phyloP scores from a whole-genome alignment of 2,888 invertebrate genomes.

The Parnassius orleans region DNA sequence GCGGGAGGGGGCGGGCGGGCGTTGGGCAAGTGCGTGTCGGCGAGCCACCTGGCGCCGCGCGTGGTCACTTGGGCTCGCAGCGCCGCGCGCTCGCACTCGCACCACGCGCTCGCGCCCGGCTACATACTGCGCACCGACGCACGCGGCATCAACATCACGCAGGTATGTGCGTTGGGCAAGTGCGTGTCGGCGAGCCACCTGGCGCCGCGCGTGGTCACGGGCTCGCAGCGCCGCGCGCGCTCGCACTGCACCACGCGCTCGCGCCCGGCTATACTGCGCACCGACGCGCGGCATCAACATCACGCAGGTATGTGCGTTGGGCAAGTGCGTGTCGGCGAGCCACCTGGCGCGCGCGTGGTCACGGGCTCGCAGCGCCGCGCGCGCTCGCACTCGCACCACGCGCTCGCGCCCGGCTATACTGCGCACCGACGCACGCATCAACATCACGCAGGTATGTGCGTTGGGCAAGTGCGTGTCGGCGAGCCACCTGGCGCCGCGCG shows the following conservation, averaged over 20 bases:
- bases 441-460: constrained; percentile 48
- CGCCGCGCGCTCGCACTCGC: constrained; percentile 40
- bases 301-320: constrained; percentile 51
- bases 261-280: too few species aligned
- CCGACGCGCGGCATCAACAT: too few species aligned
- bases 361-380: too few species aligned
- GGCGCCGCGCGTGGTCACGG: too few species aligned
- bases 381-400: too few species aligned
- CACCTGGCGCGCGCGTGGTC: too few species aligned
- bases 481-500: too few species aligned
- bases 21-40: constrained; percentile 74
- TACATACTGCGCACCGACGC: constrained; percentile 63
- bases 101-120: constrained; percentile 57
- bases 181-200: constrained; percentile 53
- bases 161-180: constrained; percentile 57
- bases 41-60: constrained; percentile 54
- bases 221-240: too few species aligned
- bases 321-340: constrained; percentile 62
- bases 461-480: too few species aligned
- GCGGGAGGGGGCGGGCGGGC: constrained; percentile 32
- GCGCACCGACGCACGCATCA: too few species aligned
- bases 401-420: too few species aligned
- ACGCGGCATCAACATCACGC: constrained; percentile 61
- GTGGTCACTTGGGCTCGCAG: constrained; percentile 31
- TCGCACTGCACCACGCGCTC: too few species aligned